phyloP scores from a whole-genome alignment of 1,140 invertebrate species.

The Pogonognathellus flavescens region DNA sequence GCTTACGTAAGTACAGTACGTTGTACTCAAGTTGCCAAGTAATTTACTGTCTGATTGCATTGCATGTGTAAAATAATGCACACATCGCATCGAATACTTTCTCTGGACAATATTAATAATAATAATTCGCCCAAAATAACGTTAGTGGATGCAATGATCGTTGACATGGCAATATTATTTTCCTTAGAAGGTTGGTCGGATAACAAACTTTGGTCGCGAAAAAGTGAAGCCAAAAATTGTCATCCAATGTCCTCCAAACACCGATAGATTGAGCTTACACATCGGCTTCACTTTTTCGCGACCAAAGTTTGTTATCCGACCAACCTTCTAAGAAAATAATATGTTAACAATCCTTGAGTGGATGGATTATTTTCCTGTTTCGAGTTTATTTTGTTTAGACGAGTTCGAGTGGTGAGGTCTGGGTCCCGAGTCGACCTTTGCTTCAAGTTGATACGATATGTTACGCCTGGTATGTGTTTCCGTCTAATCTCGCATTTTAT shows the following conservation, averaged over 20 bases:
- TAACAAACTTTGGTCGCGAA: no score
- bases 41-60: slow-evolving; percentile 8
- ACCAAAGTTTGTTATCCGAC: no score
- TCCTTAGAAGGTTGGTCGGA: no score
- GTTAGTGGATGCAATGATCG: no score
- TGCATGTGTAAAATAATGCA: neutral
- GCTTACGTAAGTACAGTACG: neutral
- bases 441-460: slow-evolving; percentile 2
- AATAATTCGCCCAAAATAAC: slow-evolving; percentile 17
- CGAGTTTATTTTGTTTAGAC: neutral
- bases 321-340: no score
- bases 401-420: neutral
- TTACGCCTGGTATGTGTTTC: slow-evolving; percentile 25
- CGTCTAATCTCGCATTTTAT: slow-evolving; percentile 2
- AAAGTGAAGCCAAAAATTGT: no score
- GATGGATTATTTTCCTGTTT: neutral
- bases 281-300: no score
- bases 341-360: no score
- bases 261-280: no score
- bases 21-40: neutral
- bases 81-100: neutral
- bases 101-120: slow-evolving; percentile 19
- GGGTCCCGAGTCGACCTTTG: neutral
- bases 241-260: no score
- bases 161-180: no score